Evolutionary conservation across 64 coral and sea anemone genomes (phyloP).

Genomic region (Catalaphyllia jardinei): DNA sequence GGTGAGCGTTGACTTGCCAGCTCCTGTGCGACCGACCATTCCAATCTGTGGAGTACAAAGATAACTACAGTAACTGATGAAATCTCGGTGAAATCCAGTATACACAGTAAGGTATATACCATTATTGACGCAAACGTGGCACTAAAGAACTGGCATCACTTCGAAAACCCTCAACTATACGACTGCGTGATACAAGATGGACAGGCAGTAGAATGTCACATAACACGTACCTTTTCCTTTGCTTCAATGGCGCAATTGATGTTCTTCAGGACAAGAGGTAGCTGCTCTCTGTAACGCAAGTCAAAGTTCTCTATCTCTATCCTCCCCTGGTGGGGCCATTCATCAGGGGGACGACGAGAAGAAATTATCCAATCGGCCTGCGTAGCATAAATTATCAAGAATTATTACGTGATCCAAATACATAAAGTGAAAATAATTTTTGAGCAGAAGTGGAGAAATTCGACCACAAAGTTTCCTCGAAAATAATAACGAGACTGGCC

Average conservation of each 20-base stretch:
- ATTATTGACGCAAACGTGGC: background rate
- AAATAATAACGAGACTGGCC: no score
- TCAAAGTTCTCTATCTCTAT: constrained; percentile 55
- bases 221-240: constrained; percentile 33
- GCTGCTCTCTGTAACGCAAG: constrained; percentile 63
- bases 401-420: background rate
- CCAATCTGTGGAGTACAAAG: constrained; percentile 44
- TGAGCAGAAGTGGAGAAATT: no score
- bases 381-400: background rate
- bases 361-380: constrained; percentile 61
- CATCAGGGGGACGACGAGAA: constrained; percentile 21
- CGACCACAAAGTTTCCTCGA: no score
- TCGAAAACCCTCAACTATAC: no score
- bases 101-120: no score
- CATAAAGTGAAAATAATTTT: background rate
- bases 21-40: constrained; percentile 76
- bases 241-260: constrained; percentile 33
- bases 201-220: background rate
- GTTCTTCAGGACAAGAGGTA: constrained; percentile 49
- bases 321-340: constrained; percentile 62
- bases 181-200: background rate
- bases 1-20: constrained; percentile 71
- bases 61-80: background rate
- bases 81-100: no score
- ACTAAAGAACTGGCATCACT: no score